Base-by-base conservation (phyloP, 2,113 vertebrate genomes). In the Notarius quadriscutis region DNA sequence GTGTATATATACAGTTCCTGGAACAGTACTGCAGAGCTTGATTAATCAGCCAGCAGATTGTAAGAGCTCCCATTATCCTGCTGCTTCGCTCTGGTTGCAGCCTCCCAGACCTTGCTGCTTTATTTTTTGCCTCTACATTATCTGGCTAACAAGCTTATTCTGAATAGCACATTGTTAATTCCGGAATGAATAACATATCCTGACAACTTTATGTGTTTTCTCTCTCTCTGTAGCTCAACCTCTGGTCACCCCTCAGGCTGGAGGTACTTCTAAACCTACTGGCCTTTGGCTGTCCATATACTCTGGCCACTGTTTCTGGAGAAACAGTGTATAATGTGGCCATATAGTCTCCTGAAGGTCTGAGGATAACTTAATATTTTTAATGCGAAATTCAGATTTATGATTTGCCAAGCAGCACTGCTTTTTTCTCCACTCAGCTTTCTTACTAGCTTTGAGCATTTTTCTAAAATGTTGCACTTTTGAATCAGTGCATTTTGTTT, bases 61-160 rank as follows among this genome's bases (percentile, higher is more conserved):
- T 87, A 87, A 89, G 88, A 89, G 87, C 83, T 91, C 88, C 87
- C 89, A 92, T 91, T 92, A 90, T 91, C 84, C 84, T 57, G 58
- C 81, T 27, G 83, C 75, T 88, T 83, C 48, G 34, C 86, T 86
- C 86, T 69, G 87, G 84, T 85, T 88, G 88, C 30, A 88, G 88
- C 87, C 87, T 90, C 83, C 81, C 72, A 81, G 90, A 88, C 86
- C 67, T 91, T 48, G 60, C 25, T 84, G 80, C 85, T 91, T 90
- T 91, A 53, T 55, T 86, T 89, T 67, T 85, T 88, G 84, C 77
- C 86, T 89, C 84, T 87, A 83, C 86, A 90, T 89, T 90, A 89
- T 89, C 84, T 87, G 20, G 83, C 81, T 90, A 91, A 90, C 90
- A 92, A 90, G 88, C 88, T 89, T 90, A 88, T 91, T 92, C 88